These are phyloP conservation scores for Melanostigma gelatinosum DNA, from an alignment of 2,113 vertebrate genomes.

Conservation along the genomic window DNA sequence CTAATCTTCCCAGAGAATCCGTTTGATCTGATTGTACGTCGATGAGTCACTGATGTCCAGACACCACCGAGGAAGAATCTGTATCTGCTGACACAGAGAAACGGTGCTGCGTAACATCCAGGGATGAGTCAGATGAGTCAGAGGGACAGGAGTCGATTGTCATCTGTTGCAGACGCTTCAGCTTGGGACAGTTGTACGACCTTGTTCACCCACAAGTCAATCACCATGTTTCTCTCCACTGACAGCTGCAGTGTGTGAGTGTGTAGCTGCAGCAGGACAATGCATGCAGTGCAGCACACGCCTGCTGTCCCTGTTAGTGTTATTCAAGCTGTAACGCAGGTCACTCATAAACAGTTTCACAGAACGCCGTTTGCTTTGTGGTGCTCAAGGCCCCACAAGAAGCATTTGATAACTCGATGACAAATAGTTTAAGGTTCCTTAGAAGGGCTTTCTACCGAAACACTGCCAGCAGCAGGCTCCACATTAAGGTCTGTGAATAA, in stretches of 20 bases:
- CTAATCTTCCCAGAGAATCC: neutral
- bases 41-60: constrained; percentile 65
- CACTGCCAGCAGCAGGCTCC: neutral
- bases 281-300: neutral
- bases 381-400: neutral
- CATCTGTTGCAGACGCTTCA: neutral
- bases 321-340: neutral
- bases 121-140: constrained; percentile 52
- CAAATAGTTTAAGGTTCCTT: neutral
- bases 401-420: neutral
- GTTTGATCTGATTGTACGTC: constrained; percentile 31
- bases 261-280: neutral
- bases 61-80: constrained; percentile 30
- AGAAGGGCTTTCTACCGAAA: neutral
- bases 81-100: constrained; percentile 47
- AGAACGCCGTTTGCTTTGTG: neutral
- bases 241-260: neutral
- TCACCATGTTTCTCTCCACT: neutral
- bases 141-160: neutral
- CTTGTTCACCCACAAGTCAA: too few relatives aligned
- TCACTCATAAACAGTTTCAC: neutral
- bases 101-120: constrained; percentile 29
- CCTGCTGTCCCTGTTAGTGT: neutral
- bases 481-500: neutral
- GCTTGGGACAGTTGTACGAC: neutral